Conservation (phyloP, 2,113 vertebrate genomes). For the Balaenoptera acutorostrata region DNA sequence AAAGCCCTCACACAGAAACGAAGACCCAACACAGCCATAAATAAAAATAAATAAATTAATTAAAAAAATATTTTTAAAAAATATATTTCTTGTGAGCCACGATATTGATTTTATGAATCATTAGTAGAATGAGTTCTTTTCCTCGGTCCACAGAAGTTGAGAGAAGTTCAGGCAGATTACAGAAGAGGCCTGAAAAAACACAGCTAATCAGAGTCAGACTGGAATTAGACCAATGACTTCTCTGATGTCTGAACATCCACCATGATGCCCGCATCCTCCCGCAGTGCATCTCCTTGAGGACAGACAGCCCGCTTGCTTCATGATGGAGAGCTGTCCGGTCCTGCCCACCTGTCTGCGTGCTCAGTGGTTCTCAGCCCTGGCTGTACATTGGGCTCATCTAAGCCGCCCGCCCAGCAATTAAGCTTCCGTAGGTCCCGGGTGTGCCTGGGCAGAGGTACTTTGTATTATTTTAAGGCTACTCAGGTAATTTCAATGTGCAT, state of each 20-base stretch:
- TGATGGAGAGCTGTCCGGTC: not conserved
- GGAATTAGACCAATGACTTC: not conserved
- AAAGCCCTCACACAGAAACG: too few relatives aligned
- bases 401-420: not conserved
- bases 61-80: too few relatives aligned
- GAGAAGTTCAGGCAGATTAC: not conserved
- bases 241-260: accelerated
- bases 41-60: too few relatives aligned
- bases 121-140: not conserved
- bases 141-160: not conserved
- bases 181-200: not conserved
- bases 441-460: not conserved
- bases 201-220: not conserved
- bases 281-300: not conserved
- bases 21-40: too few relatives aligned
- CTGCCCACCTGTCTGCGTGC: too few relatives aligned
- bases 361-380: not conserved
- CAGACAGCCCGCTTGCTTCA: not conserved
- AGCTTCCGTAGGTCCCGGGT: accelerated
- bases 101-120: not conserved
- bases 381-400: accelerated
- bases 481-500: not conserved
- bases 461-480: not conserved
- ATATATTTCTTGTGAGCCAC: not conserved
- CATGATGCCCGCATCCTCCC: accelerated